These are phyloP conservation scores for Zootermopsis nevadensis DNA, from an alignment of 2,888 invertebrate species.

Conservation along the genomic window DNA sequence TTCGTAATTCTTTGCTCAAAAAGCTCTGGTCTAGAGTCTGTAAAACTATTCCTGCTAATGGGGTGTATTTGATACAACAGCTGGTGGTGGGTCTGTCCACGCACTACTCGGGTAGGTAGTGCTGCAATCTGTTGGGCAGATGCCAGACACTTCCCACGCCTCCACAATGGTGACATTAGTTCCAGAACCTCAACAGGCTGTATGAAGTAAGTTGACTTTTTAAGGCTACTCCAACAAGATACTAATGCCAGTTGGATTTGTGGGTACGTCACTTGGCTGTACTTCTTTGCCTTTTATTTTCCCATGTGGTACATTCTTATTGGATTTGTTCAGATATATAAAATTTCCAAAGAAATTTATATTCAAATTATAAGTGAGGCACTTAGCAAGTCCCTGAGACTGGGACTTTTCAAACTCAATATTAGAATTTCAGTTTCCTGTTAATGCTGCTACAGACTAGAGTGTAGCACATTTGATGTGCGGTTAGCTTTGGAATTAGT, in stretches of 20 bases:
- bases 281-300: too few species aligned
- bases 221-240: neutral
- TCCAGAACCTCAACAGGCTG: constrained; percentile 23
- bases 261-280: neutral
- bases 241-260: neutral
- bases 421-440: neutral
- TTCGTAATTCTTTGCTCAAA: constrained; percentile 42
- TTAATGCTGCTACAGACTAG: neutral
- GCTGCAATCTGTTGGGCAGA: neutral
- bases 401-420: neutral
- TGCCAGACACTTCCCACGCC: constrained; percentile 4
- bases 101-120: constrained; percentile 13
- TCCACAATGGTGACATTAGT: constrained; percentile 29
- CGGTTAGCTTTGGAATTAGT: constrained; percentile 30
- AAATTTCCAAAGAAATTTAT: too few species aligned
- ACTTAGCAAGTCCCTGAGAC: neutral
- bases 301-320: too few species aligned
- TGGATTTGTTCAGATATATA: too few species aligned
- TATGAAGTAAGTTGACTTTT: constrained; percentile 1
- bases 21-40: constrained; percentile 31
- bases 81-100: constrained; percentile 10
- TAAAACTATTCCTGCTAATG: constrained; percentile 33
- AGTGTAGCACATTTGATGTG: neutral
- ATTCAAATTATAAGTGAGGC: neutral
- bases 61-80: constrained; percentile 9